Evolutionary conservation across 2,888 invertebrate species (phyloP).

Genomic region (Sericinus montela): DNA sequence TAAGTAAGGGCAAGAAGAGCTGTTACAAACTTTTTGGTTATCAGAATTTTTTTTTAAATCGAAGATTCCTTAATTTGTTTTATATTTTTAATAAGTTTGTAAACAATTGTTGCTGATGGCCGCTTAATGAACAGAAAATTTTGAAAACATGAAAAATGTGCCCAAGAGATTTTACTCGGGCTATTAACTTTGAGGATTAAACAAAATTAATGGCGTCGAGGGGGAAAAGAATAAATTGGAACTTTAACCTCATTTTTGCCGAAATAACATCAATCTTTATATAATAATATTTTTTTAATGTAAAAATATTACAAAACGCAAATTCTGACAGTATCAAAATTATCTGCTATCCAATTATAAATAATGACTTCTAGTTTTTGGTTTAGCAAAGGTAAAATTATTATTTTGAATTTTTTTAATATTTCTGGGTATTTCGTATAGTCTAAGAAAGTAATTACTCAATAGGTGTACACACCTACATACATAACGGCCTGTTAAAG

Average conservation of each 20-base stretch:
- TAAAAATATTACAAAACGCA: background rate
- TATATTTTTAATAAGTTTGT: constrained; percentile 41
- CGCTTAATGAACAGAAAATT: constrained; percentile 64
- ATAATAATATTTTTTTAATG: background rate
- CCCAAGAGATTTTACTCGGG: constrained; percentile 43
- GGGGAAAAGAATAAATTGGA: constrained; percentile 26
- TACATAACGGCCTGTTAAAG: too few species aligned
- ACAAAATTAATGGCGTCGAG: constrained; percentile 42
- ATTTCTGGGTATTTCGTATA: too few species aligned
- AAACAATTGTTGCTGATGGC: constrained; percentile 54
- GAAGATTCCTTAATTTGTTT: constrained; percentile 31
- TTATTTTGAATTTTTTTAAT: too few species aligned
- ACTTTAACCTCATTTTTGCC: constrained; percentile 10
- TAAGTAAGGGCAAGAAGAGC: constrained; percentile 26
- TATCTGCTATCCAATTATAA: constrained; percentile 4
- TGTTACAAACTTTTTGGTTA: constrained; percentile 6
- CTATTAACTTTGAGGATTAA: constrained; percentile 42
- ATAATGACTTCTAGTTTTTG: constrained; percentile 4
- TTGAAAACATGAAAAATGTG: constrained; percentile 34
- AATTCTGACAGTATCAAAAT: constrained; percentile 6
- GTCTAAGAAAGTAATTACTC: too few species aligned
- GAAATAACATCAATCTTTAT: constrained; percentile 6
- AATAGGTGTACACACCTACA: too few species aligned
- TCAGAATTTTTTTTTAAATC: constrained; percentile 3
- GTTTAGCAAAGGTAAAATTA: too few species aligned